Conservation (phyloP, 2,113 vertebrate species). For the Bujurquina vittata region DNA sequence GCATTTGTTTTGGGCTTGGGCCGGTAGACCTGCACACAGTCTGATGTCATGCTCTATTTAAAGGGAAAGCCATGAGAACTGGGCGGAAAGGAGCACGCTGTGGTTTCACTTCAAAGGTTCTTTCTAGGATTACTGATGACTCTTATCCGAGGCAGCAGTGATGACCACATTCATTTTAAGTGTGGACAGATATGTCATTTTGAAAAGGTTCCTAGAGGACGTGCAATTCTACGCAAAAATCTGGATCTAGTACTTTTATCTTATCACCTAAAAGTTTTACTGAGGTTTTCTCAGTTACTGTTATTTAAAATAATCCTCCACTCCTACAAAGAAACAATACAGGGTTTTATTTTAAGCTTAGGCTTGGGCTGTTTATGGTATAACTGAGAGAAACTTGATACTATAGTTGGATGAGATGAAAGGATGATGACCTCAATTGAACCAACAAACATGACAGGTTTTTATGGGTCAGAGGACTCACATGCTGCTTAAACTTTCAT, state of each 20-base stretch:
- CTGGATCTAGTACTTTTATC: conserved; percentile 3
- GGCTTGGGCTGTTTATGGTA: conserved; percentile 13
- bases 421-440: conserved; percentile 46
- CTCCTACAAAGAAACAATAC: neutral
- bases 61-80: conserved; percentile 73
- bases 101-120: conserved; percentile 69
- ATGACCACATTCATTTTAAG: conserved; percentile 72
- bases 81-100: conserved; percentile 58
- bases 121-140: conserved; percentile 61
- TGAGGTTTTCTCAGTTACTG: conserved; percentile 22
- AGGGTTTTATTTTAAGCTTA: conserved; percentile 17
- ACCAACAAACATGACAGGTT: conserved; percentile 45
- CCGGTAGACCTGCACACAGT: conserved; percentile 64
- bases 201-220: conserved; percentile 59
- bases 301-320: conserved; percentile 23
- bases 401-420: conserved; percentile 26
- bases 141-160: conserved; percentile 60
- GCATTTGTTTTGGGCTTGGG: conserved; percentile 72
- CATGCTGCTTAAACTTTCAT: conserved; percentile 56
- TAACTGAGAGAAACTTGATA: conserved; percentile 27
- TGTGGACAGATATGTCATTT: conserved; percentile 70
- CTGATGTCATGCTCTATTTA: conserved; percentile 82
- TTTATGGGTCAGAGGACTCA: conserved; percentile 56
- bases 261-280: neutral
- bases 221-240: conserved; percentile 20